A percentile compares a stretch with the other conserved stretches of the same genome.
These are phyloP conservation scores for Heliconius ethilla DNA, from an alignment of 2,888 invertebrate species.

Conservation along the genomic window DNA sequence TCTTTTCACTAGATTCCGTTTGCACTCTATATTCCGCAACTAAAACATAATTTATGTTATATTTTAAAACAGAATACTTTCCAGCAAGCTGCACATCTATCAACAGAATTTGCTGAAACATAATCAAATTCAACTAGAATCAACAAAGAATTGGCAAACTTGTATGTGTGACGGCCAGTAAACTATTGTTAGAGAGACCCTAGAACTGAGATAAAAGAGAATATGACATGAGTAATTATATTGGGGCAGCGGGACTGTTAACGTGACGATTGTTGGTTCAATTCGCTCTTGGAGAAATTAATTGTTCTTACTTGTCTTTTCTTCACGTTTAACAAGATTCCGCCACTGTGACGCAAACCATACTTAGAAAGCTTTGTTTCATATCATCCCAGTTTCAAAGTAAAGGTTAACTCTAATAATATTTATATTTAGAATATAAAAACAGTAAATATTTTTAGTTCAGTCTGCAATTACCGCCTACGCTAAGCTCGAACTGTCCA, in stretches of 20 bases:
- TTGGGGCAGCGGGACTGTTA: background rate
- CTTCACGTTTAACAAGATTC: background rate
- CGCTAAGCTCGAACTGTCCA: conserved; percentile 5
- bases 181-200: background rate
- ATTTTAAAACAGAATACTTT: background rate
- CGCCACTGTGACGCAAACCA: background rate
- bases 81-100: background rate
- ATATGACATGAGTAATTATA: background rate
- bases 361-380: background rate
- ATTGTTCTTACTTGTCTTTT: background rate
- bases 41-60: background rate
- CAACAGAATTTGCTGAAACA: conserved; percentile 5
- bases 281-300: background rate
- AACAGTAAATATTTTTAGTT: background rate
- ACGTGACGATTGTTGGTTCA: background rate
- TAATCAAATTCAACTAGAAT: conserved; percentile 8
- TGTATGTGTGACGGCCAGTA: background rate
- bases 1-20: background rate
- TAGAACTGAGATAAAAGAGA: no score
- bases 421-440: background rate
- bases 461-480: background rate
- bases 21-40: background rate
- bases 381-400: background rate
- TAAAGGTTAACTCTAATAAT: background rate
- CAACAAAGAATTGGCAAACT: conserved; percentile 16